A percentile compares a stretch with the other conserved stretches of the same genome.
phyloP scores from a whole-genome alignment of 2,113 vertebrate species.

The Donacobius atricapilla region DNA sequence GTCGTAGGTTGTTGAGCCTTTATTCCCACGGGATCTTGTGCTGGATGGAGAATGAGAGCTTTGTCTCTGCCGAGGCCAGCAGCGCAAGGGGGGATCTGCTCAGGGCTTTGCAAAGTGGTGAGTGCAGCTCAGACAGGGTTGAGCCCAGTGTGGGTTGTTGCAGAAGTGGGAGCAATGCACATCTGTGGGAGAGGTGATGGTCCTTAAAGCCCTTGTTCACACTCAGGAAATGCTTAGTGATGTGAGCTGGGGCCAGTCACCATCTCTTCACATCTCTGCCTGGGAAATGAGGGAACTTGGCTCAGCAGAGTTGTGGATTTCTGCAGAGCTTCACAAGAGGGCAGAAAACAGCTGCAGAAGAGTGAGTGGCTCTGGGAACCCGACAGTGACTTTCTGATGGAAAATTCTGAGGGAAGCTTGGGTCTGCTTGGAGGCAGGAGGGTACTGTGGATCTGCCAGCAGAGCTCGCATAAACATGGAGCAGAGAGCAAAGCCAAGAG shows the following conservation, averaged over 20 bases:
- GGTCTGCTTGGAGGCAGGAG: not conserved
- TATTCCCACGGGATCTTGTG: not conserved
- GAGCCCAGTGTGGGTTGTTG: not conserved
- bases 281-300: not conserved
- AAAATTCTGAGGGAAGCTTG: not conserved
- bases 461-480: not conserved
- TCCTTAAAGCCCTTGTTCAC: not conserved
- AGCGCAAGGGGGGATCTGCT: not conserved
- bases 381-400: not conserved
- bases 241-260: not conserved
- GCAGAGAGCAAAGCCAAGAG: not conserved
- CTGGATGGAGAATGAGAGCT: not conserved
- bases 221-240: not conserved
- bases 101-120: not conserved
- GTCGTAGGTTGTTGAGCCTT: not conserved
- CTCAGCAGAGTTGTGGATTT: not conserved
- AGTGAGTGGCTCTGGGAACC: not conserved
- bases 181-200: not conserved
- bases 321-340: constrained; percentile 60
- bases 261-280: not conserved
- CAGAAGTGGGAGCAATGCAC: not conserved
- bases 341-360: constrained; percentile 43
- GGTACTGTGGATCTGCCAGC: rapidly evolving
- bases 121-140: not conserved
- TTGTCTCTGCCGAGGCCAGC: not conserved